phyloP scores from a whole-genome alignment of 2,888 invertebrate genomes.

The Diaphora mendica region DNA sequence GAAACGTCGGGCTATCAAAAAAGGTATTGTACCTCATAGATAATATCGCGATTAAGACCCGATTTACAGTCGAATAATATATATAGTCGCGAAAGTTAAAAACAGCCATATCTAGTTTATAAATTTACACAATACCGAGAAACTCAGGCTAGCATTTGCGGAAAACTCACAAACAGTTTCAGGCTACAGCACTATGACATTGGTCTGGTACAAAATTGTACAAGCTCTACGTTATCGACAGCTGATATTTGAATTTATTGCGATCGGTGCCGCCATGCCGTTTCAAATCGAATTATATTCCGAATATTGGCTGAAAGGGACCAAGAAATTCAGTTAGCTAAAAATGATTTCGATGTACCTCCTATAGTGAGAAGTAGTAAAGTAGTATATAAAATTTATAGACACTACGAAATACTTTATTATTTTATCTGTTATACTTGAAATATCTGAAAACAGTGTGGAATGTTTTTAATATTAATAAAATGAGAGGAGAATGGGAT shows the following conservation, averaged over 20 bases:
- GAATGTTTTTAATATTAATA: neutral
- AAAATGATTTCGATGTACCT: constrained; percentile 14
- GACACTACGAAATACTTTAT: neutral
- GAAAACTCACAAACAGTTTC: neutral
- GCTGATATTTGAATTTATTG: constrained; percentile 18
- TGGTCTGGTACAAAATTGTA: neutral
- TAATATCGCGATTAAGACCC: too few species aligned
- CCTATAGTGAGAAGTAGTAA: neutral
- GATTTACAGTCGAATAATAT: too few species aligned
- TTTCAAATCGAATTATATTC: constrained; percentile 19
- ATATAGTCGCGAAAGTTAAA: too few species aligned
- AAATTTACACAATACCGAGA: neutral
- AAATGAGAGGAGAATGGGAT: too few species aligned
- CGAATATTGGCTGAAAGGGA: constrained; percentile 10
- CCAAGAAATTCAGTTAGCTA: constrained; percentile 14
- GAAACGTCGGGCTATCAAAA: too few species aligned
- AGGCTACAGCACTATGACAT: neutral
- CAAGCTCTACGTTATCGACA: neutral
- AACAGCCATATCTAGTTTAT: too few species aligned
- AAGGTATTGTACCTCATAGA: too few species aligned
- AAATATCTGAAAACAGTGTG: neutral
- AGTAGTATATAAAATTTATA: neutral
- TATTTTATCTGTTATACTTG: neutral
- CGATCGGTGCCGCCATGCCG: constrained; percentile 11
- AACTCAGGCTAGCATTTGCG: neutral